A percentile compares a stretch with the other conserved stretches of the same genome.
Conservation (phyloP, 92 coral and sea anemone species). For the Hydrozoanthus gracilis region DNA sequence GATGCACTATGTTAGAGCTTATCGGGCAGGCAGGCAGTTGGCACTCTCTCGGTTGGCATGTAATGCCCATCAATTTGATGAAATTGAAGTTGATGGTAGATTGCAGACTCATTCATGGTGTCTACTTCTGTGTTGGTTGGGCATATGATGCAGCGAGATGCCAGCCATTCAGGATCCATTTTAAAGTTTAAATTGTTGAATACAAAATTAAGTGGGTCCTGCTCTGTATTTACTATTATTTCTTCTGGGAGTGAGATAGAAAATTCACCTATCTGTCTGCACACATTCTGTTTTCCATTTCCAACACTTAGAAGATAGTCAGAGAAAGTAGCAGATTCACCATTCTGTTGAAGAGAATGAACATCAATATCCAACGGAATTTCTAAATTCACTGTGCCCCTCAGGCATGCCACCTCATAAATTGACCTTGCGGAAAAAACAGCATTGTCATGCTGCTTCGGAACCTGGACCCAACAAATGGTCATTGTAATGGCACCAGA, state of each 20-base stretch:
- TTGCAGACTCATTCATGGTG: neutral
- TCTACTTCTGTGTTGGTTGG: neutral
- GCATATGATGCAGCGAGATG: neutral
- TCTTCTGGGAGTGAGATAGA: neutral
- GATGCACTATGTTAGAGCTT: neutral
- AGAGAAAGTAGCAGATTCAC: neutral
- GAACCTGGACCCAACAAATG: neutral
- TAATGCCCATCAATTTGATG: neutral
- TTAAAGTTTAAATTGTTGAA: neutral
- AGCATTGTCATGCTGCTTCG: neutral
- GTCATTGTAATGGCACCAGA: neutral
- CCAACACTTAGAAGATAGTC: neutral
- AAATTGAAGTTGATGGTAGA: neutral
- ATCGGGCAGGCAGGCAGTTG: neutral
- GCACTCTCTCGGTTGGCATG: neutral
- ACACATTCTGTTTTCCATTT: neutral
- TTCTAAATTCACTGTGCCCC: neutral
- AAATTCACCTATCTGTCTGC: neutral
- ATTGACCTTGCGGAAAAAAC: neutral
- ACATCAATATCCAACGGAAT: neutral
- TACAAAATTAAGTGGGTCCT: neutral
- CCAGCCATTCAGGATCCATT: neutral
- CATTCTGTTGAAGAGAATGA: neutral
- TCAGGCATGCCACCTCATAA: neutral
- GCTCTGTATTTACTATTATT: neutral